Evolutionary conservation across 2,888 invertebrate species (phyloP).

Genomic region (Macrophya annulata): DNA sequence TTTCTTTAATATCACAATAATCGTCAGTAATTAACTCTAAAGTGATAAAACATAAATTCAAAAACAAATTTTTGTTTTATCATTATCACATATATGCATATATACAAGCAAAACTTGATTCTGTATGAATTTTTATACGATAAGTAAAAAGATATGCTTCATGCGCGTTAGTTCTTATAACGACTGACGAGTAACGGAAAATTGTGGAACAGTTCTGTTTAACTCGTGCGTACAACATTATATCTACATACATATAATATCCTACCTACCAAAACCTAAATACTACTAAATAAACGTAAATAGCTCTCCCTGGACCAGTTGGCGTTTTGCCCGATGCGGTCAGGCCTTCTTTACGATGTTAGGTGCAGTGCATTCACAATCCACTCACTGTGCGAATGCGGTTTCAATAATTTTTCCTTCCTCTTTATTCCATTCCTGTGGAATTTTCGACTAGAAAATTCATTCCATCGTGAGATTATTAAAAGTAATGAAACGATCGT

Average conservation of each 20-base stretch:
- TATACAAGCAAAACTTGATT: too few relatives aligned
- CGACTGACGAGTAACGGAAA: conserved; percentile 5
- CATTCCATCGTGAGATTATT: not conserved
- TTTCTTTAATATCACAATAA: not conserved
- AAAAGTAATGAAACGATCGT: not conserved
- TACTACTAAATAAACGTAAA: conserved; percentile 45
- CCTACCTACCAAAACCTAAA: not conserved
- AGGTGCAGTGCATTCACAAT: not conserved
- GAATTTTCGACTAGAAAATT: not conserved
- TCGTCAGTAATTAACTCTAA: too few relatives aligned
- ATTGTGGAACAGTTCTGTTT: conserved; percentile 9
- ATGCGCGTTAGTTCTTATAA: too few relatives aligned
- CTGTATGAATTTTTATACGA: too few relatives aligned
- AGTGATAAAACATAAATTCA: too few relatives aligned
- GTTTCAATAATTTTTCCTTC: not conserved
- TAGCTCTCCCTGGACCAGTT: conserved; percentile 46
- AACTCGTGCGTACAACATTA: not conserved
- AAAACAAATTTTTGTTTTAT: too few relatives aligned
- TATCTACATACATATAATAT: not conserved
- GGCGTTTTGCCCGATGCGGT: conserved; percentile 30
- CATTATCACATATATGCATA: too few relatives aligned
- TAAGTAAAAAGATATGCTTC: too few relatives aligned
- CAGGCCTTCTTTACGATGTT: not conserved
- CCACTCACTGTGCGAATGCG: too few relatives aligned
- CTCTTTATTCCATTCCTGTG: not conserved